A percentile compares a stretch with the other conserved stretches of the same genome.
Conservation (phyloP, 2,797 vertebrate species). For the Tauraco hartlaubi region DNA sequence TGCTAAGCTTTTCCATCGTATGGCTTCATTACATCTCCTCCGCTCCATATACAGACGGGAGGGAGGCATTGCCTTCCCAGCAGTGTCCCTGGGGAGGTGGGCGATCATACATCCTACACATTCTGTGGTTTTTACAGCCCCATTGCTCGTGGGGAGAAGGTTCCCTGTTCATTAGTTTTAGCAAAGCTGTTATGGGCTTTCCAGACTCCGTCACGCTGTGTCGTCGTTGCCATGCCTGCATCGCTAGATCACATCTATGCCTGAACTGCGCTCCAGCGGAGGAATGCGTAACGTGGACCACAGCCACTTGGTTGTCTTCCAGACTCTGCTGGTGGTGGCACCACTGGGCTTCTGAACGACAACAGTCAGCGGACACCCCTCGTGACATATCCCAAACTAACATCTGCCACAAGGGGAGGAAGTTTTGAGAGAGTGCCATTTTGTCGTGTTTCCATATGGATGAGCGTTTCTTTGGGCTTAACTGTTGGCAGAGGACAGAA, state of each 20-base stretch:
- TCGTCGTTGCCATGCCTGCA: not conserved
- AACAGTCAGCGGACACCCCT: not conserved
- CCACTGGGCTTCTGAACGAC: not conserved
- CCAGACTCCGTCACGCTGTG: not conserved
- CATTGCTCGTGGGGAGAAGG: not conserved
- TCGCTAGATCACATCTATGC: not conserved
- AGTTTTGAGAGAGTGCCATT: not conserved
- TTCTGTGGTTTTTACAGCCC: not conserved
- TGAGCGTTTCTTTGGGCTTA: not conserved
- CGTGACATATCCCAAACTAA: not conserved
- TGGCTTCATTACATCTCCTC: not conserved
- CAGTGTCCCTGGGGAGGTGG: not conserved
- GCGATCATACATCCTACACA: accelerated
- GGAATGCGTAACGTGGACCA: not conserved
- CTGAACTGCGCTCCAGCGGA: not conserved
- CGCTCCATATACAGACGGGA: not conserved
- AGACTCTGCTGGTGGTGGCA: not conserved
- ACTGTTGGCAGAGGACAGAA: not conserved
- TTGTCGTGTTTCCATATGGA: not conserved
- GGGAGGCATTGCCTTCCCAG: not conserved
- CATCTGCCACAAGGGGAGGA: not conserved
- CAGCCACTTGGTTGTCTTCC: not conserved
- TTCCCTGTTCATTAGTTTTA: not conserved
- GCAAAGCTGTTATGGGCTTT: not conserved
- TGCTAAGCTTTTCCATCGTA: not conserved